Conservation (phyloP, 2,888 invertebrate genomes). For the Rhamnusium bicolor region DNA sequence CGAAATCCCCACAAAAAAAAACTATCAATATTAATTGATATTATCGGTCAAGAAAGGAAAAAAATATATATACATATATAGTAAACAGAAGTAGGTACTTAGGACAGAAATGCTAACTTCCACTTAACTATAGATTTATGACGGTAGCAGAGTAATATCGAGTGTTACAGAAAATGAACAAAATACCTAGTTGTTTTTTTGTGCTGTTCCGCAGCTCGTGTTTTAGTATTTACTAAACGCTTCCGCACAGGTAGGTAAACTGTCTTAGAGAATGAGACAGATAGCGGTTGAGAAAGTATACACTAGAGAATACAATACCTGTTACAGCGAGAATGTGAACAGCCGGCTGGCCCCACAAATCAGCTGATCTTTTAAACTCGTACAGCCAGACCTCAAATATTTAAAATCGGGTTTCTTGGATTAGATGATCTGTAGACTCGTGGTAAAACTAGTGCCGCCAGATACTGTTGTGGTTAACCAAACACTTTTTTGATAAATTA, state of each 20-base stretch:
- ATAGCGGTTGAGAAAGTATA: neutral
- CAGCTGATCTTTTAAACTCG: constrained; percentile 8
- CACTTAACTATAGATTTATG: no score
- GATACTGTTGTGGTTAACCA: neutral
- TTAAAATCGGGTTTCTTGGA: neutral
- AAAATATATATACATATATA: no score
- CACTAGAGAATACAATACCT: constrained; percentile 18
- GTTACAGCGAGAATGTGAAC: constrained; percentile 16
- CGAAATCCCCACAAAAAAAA: no score
- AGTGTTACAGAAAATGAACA: neutral
- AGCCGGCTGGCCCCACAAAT: constrained; percentile 7
- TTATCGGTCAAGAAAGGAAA: no score
- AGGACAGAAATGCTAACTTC: no score
- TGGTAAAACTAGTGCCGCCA: neutral
- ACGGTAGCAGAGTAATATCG: neutral
- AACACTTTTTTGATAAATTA: no score
- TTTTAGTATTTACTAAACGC: constrained; percentile 12
- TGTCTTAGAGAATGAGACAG: constrained; percentile 4
- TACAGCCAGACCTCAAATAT: constrained; percentile 7
- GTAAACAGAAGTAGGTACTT: no score
- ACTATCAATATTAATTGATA: no score
- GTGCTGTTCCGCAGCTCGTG: neutral
- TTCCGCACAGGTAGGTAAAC: constrained; percentile 26
- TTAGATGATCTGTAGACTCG: neutral
- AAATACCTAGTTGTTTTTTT: neutral